These are phyloP conservation scores for Andricus curvator DNA, from an alignment of 2,888 invertebrate species.

Conservation along the genomic window DNA sequence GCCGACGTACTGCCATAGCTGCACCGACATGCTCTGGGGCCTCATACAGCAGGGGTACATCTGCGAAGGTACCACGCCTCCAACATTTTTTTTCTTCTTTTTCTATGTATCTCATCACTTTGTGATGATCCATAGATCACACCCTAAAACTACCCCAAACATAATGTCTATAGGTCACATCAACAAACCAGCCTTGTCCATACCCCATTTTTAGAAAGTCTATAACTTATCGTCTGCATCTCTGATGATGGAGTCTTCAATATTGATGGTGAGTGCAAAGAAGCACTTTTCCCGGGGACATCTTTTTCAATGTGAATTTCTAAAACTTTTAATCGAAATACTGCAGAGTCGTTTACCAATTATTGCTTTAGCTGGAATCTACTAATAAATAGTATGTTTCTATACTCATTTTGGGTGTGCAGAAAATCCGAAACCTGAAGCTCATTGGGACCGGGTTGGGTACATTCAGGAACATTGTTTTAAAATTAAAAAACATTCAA, in stretches of 20 bases:
- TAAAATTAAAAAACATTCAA: no score
- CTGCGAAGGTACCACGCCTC: constrained; percentile 91
- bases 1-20: constrained; percentile 99
- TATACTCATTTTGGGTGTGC: no score
- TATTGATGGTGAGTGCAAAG: background rate
- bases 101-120: background rate
- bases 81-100: constrained; percentile 24
- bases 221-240: background rate
- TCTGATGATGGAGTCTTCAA: background rate
- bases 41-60: constrained; percentile 99
- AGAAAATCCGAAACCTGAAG: no score
- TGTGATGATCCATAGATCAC: background rate
- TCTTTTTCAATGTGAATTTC: no score
- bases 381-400: no score
- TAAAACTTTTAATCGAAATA: no score
- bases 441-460: no score
- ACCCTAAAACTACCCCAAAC: background rate
- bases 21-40: constrained; percentile 99
- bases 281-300: background rate
- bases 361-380: no score
- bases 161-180: background rate
- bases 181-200: background rate
- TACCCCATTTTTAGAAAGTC: background rate
- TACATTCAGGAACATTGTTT: no score
- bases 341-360: no score